These are phyloP conservation scores for Eustalomyia histrio DNA, from an alignment of 2,888 invertebrate genomes.

Conservation along the genomic window DNA sequence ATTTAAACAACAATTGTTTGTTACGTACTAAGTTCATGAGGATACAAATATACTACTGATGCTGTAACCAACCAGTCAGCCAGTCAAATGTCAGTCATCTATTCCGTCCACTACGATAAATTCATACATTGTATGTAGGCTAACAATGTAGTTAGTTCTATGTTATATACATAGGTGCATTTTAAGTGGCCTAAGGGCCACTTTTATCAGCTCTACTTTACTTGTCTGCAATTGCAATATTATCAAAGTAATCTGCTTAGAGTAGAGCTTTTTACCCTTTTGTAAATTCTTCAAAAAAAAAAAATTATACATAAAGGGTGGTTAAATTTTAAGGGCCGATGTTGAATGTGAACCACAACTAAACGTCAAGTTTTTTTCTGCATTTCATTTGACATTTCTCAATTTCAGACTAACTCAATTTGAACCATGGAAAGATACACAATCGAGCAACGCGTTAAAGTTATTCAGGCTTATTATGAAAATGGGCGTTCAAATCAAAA, in stretches of 20 bases:
- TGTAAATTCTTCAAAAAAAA: neutral
- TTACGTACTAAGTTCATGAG: conserved; percentile 21
- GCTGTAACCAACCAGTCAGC: neutral
- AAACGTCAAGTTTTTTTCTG: too few species aligned
- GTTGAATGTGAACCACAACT: too few species aligned
- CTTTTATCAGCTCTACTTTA: conserved; percentile 57
- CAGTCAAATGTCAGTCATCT: neutral
- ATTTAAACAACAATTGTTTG: conserved; percentile 54
- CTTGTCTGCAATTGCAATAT: conserved; percentile 59
- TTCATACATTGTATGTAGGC: neutral
- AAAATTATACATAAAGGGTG: too few species aligned
- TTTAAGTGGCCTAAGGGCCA: conserved; percentile 63
- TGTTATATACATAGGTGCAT: conserved; percentile 50
- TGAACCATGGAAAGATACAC: too few species aligned
- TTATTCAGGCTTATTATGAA: too few species aligned
- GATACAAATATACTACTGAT: neutral
- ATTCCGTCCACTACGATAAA: neutral
- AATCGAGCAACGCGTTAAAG: too few species aligned
- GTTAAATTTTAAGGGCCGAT: too few species aligned
- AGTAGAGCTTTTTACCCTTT: neutral
- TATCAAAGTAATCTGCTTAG: conserved; percentile 62
- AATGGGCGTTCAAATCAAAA: too few species aligned
- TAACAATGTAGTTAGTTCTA: conserved; percentile 27
- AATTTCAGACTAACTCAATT: too few species aligned
- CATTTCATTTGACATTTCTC: too few species aligned